phyloP scores from a whole-genome alignment of 2,113 vertebrate species.

The Psophia crepitans region DNA sequence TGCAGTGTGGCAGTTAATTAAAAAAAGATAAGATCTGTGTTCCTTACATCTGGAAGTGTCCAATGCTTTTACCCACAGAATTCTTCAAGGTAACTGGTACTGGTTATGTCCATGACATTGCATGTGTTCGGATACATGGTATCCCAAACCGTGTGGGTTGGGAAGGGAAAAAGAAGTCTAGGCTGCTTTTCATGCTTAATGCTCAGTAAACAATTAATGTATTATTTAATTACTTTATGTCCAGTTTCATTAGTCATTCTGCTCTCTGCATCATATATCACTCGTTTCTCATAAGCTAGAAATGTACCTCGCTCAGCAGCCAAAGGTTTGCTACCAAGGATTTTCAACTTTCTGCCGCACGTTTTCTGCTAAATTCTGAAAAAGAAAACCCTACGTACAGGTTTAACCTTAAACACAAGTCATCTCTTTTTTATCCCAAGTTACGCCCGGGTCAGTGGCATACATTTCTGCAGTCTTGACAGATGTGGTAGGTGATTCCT shows the following conservation, averaged over 20 bases:
- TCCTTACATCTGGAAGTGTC: background rate
- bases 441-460: background rate
- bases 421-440: background rate
- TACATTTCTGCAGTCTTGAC: background rate
- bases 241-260: background rate
- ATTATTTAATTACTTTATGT: background rate
- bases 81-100: background rate
- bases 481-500: background rate
- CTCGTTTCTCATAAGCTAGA: background rate
- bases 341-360: background rate
- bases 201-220: background rate
- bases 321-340: background rate
- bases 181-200: background rate
- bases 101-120: background rate
- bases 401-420: background rate
- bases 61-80: background rate
- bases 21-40: background rate
- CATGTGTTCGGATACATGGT: background rate
- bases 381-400: background rate
- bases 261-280: background rate
- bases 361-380: background rate
- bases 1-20: background rate
- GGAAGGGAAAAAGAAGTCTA: background rate
- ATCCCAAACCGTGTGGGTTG: background rate
- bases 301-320: background rate